Base-by-base conservation (phyloP, 1,140 invertebrate genomes). In the Euschistus heros region DNA sequence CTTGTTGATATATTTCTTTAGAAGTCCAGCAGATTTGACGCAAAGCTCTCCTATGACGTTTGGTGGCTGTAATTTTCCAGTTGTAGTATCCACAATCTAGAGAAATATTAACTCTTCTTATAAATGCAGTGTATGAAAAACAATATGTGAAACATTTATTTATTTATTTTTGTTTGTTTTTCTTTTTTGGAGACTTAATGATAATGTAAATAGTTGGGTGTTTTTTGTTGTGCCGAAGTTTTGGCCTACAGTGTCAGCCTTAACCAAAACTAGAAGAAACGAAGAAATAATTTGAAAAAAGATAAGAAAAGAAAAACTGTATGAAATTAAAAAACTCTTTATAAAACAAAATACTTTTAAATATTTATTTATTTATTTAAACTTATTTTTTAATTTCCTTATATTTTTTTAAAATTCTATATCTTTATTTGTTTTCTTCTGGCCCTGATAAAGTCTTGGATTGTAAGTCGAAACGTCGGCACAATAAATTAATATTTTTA, bases 11-110 rank as follows among this genome's bases (percentile, higher is more conserved):
- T 57, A 30, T 37, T 27, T n/a, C 24, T 24, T 30, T 17, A 37
- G 4, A 27, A 63, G 15, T 13, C 27, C 22, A 10, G 18, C 22
- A n/a, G 42, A 24, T 47, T 47, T 63, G 17, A 63, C 18, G 4
- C 62, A 63, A 7, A 63, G 47, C 24, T 63, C 62, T 17, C 62
- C 62, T 63, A 42, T 20, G 5, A 6, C 22, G 22, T 50, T 10
- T 22, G 47, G 47, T 22, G n/a, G n/a, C 47, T 20, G 47, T 50
- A 50, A 4, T 50, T 50, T 22, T 3, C 47, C 47, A 50, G 47
- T 20, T 50, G 5, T 17, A 13, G 47, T 50, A 50, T 50, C 47
- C n/a, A 50, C 47, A 2, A 50, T 18, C 47, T 50, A 10, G 3
- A 47, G 14, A n/a, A 20, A 22, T 50, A 20, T 50, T 37, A n/a